Conservation (phyloP, 2,888 invertebrate species). For the Heterodera filipjevi region DNA sequence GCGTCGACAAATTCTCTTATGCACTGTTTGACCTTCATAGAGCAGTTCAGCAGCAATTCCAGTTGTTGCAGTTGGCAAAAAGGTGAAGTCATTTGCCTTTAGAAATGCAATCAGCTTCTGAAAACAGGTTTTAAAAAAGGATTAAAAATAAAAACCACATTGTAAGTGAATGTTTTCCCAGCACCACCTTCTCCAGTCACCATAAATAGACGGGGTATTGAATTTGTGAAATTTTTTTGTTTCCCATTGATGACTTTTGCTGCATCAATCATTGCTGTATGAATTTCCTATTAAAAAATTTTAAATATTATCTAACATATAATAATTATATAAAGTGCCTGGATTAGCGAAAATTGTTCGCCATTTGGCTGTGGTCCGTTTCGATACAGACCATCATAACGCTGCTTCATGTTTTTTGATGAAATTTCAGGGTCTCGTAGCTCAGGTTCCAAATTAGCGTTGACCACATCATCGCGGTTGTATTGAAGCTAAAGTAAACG, state of each 20-base stretch:
- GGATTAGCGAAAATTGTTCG: no score
- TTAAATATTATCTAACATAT: no score
- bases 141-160: background rate
- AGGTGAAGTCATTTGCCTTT: background rate
- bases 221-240: background rate
- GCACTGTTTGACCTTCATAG: conserved; percentile 25
- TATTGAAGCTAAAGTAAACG: no score
- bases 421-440: background rate
- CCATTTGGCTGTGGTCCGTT: no score
- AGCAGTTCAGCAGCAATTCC: conserved; percentile 37
- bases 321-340: no score
- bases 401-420: no score
- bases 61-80: conserved; percentile 28
- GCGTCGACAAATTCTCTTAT: conserved; percentile 3
- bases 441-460: no score
- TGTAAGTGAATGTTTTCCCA: conserved; percentile 36
- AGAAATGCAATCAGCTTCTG: background rate
- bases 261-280: background rate
- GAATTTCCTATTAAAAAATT: background rate
- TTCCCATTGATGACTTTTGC: no score
- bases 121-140: background rate
- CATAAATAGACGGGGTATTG: background rate
- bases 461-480: no score
- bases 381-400: no score
- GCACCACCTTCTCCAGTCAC: background rate